Evolutionary conservation across 2,888 invertebrate genomes (phyloP), one percentile per base, ranked within the genome.

Genomic region (Napeogenes inachia): DNA sequence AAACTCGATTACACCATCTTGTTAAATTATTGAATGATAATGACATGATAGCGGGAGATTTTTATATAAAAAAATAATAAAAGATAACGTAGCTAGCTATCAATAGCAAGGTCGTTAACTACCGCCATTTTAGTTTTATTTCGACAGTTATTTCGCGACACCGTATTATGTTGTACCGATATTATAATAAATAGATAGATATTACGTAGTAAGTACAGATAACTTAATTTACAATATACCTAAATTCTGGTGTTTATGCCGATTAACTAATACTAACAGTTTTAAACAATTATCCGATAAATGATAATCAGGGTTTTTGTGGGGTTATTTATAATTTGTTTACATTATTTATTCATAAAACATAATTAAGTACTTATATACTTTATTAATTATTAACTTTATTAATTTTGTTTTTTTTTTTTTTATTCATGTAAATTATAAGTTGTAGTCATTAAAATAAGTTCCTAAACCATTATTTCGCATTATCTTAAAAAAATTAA

Each of bases 231-330:
- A 10, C 10, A 12, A 10, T 42, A 42, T 42, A n/a, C n/a, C n/a
- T n/a, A 42, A 10, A 42, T 42, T 10, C 2, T 42, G 10, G 10
- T 42, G 42, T 42, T 42, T 10, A 42, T 42, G 35, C 21, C 35
- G 55, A 59, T 46, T 47, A 45, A n/a, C 30, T 56, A 32, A 46
- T 45, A 60, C 56, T 58, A 58, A 58, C 45, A 57, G 21, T 35
- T 60, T 60, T 35, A 55, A 61, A 46, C 55, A 54, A 45, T 56
- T 56, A 45, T 53, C 50, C 59, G 61, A 60, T 63, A 57, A 42
- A 54, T 59, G 62, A 65, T 63, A 60, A 55, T 47, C 50, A 45
- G 45, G 59, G 53, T 53, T 56, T 64, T 56, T 38, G 33, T 59
- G 57, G 56, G n/a, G 56, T 60, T 32, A 59, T 50, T 59, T 50